Evolutionary conservation across 1,140 invertebrate genomes (phyloP).

Genomic region (Drosophila kikkawai): DNA sequence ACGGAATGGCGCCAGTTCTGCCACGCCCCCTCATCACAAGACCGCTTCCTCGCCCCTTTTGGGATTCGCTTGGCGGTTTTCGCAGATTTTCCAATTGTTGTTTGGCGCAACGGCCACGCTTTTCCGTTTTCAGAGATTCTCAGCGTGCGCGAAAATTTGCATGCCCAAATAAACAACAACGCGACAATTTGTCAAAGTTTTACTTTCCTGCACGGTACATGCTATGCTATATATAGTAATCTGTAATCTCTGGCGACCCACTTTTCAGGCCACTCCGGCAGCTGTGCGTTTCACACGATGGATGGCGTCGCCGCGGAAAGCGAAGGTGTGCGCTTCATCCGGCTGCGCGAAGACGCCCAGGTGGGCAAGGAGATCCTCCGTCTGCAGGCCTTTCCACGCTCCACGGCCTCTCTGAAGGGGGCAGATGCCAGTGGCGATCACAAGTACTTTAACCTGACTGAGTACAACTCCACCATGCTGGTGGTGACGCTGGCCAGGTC

Average conservation of each 20-base stretch:
- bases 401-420: slow-evolving; percentile 63
- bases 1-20: slow-evolving; percentile 53
- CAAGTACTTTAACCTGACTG: slow-evolving; percentile 79
- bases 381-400: slow-evolving; percentile 80
- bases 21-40: slow-evolving; percentile 42
- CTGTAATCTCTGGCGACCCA: slow-evolving; percentile 52
- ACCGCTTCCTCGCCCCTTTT: background rate
- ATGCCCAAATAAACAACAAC: slow-evolving; percentile 56
- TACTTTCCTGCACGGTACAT: slow-evolving; percentile 31
- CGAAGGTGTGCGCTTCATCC: slow-evolving; percentile 83
- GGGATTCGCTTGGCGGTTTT: slow-evolving; percentile 36
- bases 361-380: slow-evolving; percentile 79
- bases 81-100: slow-evolving; percentile 63
- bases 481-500: slow-evolving; percentile 90
- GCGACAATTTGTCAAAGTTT: slow-evolving; percentile 69
- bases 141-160: slow-evolving; percentile 68
- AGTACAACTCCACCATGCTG: slow-evolving; percentile 89
- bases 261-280: slow-evolving; percentile 53
- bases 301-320: slow-evolving; percentile 77
- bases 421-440: slow-evolving; percentile 77
- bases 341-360: slow-evolving; percentile 77
- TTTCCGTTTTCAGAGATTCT: slow-evolving; percentile 74
- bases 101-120: slow-evolving; percentile 30
- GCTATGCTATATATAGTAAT: slow-evolving; percentile 31
- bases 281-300: slow-evolving; percentile 78